Conservation (phyloP, 2,888 invertebrate species). For the Phengaris arion region DNA sequence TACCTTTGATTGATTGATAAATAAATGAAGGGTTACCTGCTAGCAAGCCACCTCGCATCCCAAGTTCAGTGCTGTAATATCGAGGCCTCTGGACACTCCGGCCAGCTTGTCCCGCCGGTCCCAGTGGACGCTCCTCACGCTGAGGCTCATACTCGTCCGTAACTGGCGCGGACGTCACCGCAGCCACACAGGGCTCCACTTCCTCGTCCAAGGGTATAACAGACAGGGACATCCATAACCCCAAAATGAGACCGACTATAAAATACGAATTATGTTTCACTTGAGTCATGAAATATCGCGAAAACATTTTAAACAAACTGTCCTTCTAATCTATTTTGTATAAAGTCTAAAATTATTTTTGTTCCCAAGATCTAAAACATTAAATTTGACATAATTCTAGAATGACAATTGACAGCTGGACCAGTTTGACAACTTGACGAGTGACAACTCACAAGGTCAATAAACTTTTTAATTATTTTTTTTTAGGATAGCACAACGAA, state of each 20-base stretch:
- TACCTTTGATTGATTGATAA: no score
- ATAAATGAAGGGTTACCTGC: conserved; percentile 60
- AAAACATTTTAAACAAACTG: conserved; percentile 53
- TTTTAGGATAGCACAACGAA: no score
- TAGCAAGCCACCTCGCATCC: conserved; percentile 92
- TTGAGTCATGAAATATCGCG: conserved; percentile 70
- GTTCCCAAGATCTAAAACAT: neutral
- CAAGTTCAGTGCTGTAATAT: conserved; percentile 97
- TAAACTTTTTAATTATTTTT: no score
- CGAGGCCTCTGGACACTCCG: conserved; percentile 88
- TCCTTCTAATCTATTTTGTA: neutral
- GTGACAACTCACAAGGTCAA: no score
- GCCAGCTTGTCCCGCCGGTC: conserved; percentile 46
- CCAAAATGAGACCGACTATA: conserved; percentile 76
- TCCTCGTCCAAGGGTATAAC: conserved; percentile 70
- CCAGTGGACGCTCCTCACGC: conserved; percentile 55
- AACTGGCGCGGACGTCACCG: conserved; percentile 38
- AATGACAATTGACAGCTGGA: no score
- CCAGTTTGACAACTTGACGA: no score
- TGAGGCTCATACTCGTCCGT: conserved; percentile 67
- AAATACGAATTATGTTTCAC: conserved; percentile 80
- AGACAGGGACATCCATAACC: conserved; percentile 77
- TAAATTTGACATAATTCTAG: neutral
- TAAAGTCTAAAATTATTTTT: neutral
- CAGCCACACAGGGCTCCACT: conserved; percentile 43